Evolutionary conservation across 2,113 vertebrate genomes (phyloP).

Genomic region (Plestiodon gilberti): DNA sequence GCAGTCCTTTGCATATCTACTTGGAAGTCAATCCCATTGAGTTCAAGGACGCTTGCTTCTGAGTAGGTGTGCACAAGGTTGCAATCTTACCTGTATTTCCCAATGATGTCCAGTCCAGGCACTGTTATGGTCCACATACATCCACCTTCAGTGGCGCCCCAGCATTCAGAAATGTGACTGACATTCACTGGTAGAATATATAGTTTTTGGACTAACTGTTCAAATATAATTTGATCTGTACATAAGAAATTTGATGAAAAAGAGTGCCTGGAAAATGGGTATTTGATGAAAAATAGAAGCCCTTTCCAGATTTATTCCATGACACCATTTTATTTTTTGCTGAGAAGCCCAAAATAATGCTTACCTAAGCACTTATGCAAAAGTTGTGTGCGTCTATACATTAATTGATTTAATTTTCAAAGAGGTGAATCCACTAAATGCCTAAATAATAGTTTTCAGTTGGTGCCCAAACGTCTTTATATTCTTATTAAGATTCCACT

Average conservation of each 20-base stretch:
- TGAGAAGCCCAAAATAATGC: constrained; percentile 31
- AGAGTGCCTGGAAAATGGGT: background rate
- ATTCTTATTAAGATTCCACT: constrained; percentile 16
- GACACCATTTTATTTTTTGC: background rate
- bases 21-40: background rate
- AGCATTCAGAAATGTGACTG: background rate
- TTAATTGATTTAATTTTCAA: constrained; percentile 14
- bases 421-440: background rate
- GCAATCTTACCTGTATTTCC: background rate
- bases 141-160: too few relatives aligned
- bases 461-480: background rate
- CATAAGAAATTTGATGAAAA: constrained; percentile 11
- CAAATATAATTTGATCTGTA: background rate
- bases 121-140: background rate
- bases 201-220: background rate
- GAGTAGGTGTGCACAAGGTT: background rate
- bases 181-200: background rate
- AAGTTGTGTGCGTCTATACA: background rate
- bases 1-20: too few relatives aligned
- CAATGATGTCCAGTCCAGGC: background rate
- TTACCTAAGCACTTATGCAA: background rate
- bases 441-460: background rate
- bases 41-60: background rate
- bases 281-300: background rate
- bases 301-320: background rate